Base-by-base conservation (phyloP, 2,888 invertebrate species). In the Drosophila macrothrix region DNA sequence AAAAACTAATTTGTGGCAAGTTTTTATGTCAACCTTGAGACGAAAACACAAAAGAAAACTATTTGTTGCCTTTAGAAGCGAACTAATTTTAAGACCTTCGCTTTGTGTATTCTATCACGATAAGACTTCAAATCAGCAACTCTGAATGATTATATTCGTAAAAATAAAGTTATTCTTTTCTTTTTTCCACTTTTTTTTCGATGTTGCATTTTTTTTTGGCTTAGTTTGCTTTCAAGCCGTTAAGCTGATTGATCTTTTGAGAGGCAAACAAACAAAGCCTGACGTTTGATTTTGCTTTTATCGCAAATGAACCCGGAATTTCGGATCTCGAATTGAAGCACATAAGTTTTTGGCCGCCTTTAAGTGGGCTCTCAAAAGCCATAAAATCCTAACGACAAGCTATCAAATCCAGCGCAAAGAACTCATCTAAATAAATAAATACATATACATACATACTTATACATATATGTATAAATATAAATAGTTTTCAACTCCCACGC, bases 281-380 rank as follows among this genome's bases (percentile, higher is more conserved):
- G 46, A 22, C 55, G 29, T 56, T 69, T 54, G 62, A 69, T 46
- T 68, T 12, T 19, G 4, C 12, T 12, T 25, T 25, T 19, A 82
- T 73, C 25, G 60, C 62, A 41, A 70, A 67, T 60, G 65, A 80
- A 85, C 86, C 90, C 88, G 85, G 90, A 85, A 90, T 90, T 80
- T 67, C 46, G 70, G 58, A 58, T 43, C 69, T 74, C 53, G 68
- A 86, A 71, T 52, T 78, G 70, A 88, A 89, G 73, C 72, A 80
- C 85, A 84, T 78, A 59, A 80, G 73, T 82, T 82, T 39, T 37
- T 41, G 43, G 56, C 64, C 52, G 54, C 54, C 63, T 66, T 67
- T 70, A 85, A 90, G 78, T 83, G 78, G 71, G 74, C 80, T 78
- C 85, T 76, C 55, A 63, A 79, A 37, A 59, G 73, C 70, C 85